Evolutionary conservation across 2,888 invertebrate species (phyloP).

Genomic region (Nephrotoma appendiculata): DNA sequence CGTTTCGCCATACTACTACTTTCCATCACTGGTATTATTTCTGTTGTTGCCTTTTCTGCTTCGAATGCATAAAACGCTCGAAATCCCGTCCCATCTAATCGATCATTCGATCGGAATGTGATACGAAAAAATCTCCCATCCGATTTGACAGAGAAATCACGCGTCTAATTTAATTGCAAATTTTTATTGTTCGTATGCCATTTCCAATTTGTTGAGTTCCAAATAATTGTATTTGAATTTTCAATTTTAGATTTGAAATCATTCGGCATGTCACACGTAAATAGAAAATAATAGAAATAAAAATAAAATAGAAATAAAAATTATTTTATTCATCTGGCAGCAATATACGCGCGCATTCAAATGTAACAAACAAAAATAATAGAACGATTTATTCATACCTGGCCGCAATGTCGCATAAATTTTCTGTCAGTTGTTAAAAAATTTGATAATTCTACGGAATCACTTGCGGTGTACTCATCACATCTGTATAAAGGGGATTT

Average conservation of each 20-base stretch:
- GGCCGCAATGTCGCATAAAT: conserved; percentile 79
- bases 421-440: conserved; percentile 81
- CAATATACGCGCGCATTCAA: neutral
- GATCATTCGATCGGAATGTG: conserved; percentile 85
- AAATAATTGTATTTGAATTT: neutral
- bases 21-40: conserved; percentile 15
- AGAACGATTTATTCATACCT: conserved; percentile 36
- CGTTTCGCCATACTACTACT: conserved; percentile 2
- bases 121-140: conserved; percentile 89
- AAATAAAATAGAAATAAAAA: neutral
- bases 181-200: neutral
- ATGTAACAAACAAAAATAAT: neutral
- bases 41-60: conserved; percentile 35
- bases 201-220: neutral
- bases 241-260: neutral
- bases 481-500: conserved; percentile 47
- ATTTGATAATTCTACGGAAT: conserved; percentile 94
- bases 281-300: neutral
- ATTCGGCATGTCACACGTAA: neutral
- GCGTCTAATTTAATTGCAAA: conserved; percentile 14
- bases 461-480: conserved; percentile 79
- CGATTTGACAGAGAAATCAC: conserved; percentile 59
- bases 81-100: conserved; percentile 88
- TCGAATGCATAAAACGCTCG: conserved; percentile 82
- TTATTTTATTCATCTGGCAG: neutral